phyloP scores from a whole-genome alignment of 2,113 vertebrate genomes.

The Apaloderma vittatum region DNA sequence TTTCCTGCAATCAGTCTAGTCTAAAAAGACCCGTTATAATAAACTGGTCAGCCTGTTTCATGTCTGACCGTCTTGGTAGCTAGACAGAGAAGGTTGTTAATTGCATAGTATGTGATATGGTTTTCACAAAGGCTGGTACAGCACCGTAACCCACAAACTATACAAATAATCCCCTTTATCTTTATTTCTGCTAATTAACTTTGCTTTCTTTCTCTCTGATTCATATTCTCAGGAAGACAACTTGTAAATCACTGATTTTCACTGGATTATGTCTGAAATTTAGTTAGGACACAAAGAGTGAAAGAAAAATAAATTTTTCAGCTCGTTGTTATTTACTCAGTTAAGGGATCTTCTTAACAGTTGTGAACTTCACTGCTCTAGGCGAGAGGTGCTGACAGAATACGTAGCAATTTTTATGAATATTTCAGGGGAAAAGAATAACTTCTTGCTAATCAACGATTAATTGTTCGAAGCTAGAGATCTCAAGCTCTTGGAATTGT shows the following conservation, averaged over 20 bases:
- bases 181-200: slow-evolving; percentile 62
- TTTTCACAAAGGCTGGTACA: slow-evolving; percentile 47
- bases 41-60: slow-evolving; percentile 75
- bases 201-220: slow-evolving; percentile 66
- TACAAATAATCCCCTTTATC: slow-evolving; percentile 59
- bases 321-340: slow-evolving; percentile 31
- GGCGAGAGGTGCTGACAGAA: slow-evolving; percentile 23
- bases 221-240: not conserved
- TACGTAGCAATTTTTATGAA: slow-evolving; percentile 18
- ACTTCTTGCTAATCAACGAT: slow-evolving; percentile 41
- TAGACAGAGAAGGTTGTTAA: slow-evolving; percentile 61
- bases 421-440: slow-evolving; percentile 41
- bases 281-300: slow-evolving; percentile 10
- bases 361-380: slow-evolving; percentile 25
- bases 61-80: slow-evolving; percentile 59
- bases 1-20: slow-evolving; percentile 68
- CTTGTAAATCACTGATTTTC: slow-evolving; percentile 15
- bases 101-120: slow-evolving; percentile 7
- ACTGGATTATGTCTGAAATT: slow-evolving; percentile 33
- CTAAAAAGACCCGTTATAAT: slow-evolving; percentile 73
- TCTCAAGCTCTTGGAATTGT: slow-evolving; percentile 52
- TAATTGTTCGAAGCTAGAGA: slow-evolving; percentile 53
- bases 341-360: slow-evolving; percentile 24
- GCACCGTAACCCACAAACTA: slow-evolving; percentile 33
- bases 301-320: slow-evolving; percentile 52